Conservation (phyloP, 2,797 vertebrate genomes). For the Callimico goeldii region DNA sequence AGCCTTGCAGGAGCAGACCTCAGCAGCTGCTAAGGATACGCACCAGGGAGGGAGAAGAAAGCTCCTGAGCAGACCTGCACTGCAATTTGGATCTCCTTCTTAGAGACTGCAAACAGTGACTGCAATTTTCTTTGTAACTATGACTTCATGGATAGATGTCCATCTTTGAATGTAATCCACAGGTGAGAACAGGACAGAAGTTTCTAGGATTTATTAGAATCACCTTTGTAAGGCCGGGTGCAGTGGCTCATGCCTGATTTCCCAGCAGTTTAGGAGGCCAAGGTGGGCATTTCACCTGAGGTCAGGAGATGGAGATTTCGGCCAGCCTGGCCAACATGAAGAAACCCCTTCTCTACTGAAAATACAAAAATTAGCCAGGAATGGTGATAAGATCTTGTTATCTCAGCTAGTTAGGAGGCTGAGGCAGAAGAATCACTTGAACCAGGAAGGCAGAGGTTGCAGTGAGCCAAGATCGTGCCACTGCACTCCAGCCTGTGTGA, state of each 20-base stretch:
- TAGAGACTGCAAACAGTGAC: not conserved
- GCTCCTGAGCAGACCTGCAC: not conserved
- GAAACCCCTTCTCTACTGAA: not conserved
- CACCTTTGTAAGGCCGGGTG: not conserved
- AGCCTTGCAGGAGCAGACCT: not conserved
- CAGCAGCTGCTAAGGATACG: not conserved
- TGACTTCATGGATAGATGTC: not conserved
- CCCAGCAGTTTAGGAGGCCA: not conserved
- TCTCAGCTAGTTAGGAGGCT: not conserved
- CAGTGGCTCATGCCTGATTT: not conserved
- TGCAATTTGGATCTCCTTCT: not conserved
- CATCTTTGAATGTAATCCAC: not conserved
- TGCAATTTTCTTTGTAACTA: not conserved
- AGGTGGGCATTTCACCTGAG: not conserved
- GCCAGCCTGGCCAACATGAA: not conserved
- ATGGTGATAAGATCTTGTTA: not conserved
- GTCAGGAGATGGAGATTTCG: not conserved
- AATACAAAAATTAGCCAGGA: not conserved
- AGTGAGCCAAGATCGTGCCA: not conserved
- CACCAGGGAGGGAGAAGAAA: too few relatives aligned
- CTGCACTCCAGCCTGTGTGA: not conserved
- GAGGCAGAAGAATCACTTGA: not conserved
- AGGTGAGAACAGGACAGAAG: not conserved
- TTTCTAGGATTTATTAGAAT: not conserved
- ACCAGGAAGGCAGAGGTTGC: fast-evolving